Evolutionary conservation across 2,113 vertebrate genomes (phyloP).

Genomic region (Sander lucioperca): DNA sequence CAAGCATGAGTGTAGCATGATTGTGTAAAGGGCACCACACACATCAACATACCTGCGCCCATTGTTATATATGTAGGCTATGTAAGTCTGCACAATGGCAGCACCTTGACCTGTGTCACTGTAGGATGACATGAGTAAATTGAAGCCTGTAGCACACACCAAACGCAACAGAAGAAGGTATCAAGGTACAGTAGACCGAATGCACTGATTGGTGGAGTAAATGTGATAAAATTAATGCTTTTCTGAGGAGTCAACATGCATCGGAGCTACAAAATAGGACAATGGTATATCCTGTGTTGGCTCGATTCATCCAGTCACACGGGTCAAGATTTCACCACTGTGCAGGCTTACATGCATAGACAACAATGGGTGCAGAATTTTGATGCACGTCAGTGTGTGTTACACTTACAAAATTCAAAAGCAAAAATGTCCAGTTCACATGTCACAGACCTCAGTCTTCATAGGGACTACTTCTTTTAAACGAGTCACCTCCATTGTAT

Average conservation of each 20-base stretch:
- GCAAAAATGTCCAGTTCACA: not conserved
- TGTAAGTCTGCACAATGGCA: not conserved
- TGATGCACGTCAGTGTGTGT: not conserved
- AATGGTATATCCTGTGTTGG: not conserved
- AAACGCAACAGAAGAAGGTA: not conserved
- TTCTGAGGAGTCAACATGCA: not conserved
- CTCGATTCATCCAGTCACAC: not conserved
- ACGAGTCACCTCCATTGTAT: not conserved
- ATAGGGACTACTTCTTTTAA: not conserved
- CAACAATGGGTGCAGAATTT: not conserved
- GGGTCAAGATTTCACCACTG: not conserved
- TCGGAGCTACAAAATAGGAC: not conserved
- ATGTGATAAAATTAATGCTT: not conserved
- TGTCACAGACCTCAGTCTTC: not conserved
- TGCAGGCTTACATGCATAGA: not conserved
- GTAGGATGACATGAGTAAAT: not conserved
- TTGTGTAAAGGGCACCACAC: not conserved
- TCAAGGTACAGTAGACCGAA: not conserved
- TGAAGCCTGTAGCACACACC: not conserved
- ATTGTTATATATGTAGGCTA: not conserved
- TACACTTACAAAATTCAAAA: not conserved
- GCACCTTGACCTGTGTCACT: not conserved
- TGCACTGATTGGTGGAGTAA: not conserved
- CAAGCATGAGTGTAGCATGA: not conserved
- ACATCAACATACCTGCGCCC: not conserved